A percentile compares a stretch with the other conserved stretches of the same genome.
phyloP scores from a whole-genome alignment of 1,140 invertebrate species.

The Drosophila kikkawai region DNA sequence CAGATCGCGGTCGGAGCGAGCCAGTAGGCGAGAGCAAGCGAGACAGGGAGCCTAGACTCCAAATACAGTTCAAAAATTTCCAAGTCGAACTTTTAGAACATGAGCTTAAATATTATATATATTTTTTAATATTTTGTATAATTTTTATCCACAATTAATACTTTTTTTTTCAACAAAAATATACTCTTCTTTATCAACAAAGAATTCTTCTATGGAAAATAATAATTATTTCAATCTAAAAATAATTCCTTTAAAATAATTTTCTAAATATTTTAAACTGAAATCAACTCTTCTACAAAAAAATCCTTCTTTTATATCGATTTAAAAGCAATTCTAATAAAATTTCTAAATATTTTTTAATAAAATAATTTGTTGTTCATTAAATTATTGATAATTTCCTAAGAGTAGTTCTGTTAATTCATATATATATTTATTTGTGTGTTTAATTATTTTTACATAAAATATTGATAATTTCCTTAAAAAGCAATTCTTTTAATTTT shows the following conservation, averaged over 20 bases:
- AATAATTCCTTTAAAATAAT: neutral
- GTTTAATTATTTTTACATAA: too few species aligned
- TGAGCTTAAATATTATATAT: too few species aligned
- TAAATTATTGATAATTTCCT: too few species aligned
- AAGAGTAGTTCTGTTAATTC: too few species aligned
- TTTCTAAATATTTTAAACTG: neutral
- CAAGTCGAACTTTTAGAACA: slow-evolving; percentile 2
- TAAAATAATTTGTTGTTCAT: too few species aligned
- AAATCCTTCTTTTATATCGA: too few species aligned
- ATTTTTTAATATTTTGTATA: too few species aligned
- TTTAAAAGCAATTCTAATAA: too few species aligned
- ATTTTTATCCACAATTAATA: neutral
- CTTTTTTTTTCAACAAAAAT: neutral
- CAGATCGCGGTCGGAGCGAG: neutral
- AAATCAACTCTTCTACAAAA: too few species aligned
- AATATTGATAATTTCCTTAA: neutral
- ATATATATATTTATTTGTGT: too few species aligned
- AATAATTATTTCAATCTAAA: too few species aligned
- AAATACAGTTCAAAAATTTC: slow-evolving; percentile 18
- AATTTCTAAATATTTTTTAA: too few species aligned
- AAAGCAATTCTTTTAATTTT: neutral
- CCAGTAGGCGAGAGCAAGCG: neutral
- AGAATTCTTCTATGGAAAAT: neutral
- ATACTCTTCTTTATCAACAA: neutral
- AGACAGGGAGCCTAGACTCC: slow-evolving; percentile 2